These are phyloP conservation scores for Leptodactylus fallax DNA, from an alignment of 2,797 vertebrate genomes.

Conservation along the genomic window DNA sequence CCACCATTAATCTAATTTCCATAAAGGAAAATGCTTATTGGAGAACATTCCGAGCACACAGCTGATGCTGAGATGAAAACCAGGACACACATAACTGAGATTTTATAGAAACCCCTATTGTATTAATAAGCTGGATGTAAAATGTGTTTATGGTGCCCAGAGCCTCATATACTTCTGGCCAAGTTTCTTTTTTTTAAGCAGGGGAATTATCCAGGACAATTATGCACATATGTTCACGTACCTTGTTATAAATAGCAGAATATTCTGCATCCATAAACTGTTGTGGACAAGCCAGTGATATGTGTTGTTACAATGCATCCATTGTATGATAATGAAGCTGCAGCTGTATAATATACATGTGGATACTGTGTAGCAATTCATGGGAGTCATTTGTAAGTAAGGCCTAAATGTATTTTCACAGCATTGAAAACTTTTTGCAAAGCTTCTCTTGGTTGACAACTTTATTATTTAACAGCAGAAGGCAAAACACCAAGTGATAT, in stretches of 20 bases:
- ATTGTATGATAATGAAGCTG: background rate
- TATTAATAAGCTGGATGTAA: slow-evolving; percentile 23
- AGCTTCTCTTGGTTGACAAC: background rate
- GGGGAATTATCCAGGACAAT: slow-evolving; percentile 3
- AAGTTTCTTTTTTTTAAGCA: background rate
- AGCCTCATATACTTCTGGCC: slow-evolving; percentile 10
- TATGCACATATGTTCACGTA: slow-evolving; percentile 25
- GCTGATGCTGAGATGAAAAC: background rate
- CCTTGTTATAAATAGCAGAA: background rate
- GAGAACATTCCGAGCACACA: background rate
- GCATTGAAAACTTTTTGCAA: background rate
- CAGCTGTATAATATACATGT: background rate
- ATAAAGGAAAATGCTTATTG: background rate
- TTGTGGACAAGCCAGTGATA: background rate
- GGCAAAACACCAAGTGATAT: background rate
- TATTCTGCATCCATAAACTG: background rate
- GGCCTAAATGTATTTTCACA: background rate
- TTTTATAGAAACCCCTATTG: slow-evolving; percentile 18
- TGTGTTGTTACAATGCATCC: background rate
- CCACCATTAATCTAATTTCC: too few relatives aligned
- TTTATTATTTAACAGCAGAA: background rate
- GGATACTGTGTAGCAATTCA: background rate
- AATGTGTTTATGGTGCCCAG: slow-evolving; percentile 15
- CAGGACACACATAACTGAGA: slow-evolving; percentile 22
- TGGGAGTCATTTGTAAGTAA: background rate